Conservation (phyloP, 2,113 vertebrate genomes). For the Strix uralensis region DNA sequence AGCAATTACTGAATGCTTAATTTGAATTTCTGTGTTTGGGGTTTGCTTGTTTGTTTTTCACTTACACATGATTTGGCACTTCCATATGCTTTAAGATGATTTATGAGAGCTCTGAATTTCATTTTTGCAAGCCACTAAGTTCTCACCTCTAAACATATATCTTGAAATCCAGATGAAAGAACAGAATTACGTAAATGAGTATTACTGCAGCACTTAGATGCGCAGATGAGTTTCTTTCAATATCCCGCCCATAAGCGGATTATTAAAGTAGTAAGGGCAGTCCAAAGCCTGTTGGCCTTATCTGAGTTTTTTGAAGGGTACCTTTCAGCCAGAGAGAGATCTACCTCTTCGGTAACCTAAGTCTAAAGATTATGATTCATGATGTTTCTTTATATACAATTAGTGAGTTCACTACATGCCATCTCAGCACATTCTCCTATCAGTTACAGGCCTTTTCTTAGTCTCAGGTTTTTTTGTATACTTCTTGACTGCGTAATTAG, state of each 20-base stretch:
- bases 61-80: background rate
- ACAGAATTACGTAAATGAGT: background rate
- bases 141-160: background rate
- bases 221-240: background rate
- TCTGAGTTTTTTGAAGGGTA: background rate
- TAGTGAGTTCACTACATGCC: background rate
- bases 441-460: background rate
- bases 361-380: background rate
- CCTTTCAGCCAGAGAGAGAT: background rate
- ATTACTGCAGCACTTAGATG: background rate
- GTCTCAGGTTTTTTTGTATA: background rate
- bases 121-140: background rate
- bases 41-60: background rate
- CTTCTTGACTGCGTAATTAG: background rate
- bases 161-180: background rate
- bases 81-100: background rate
- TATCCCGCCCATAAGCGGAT: background rate
- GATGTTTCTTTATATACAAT: background rate
- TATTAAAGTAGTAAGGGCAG: background rate
- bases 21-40: background rate
- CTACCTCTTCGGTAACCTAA: background rate
- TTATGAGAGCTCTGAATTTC: background rate
- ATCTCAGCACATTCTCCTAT: background rate
- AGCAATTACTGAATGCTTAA: background rate
- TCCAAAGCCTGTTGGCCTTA: background rate